Evolutionary conservation across 2,113 vertebrate genomes (phyloP), one percentile per base, ranked within the genome.

Genomic region (Picathartes gymnocephalus): DNA sequence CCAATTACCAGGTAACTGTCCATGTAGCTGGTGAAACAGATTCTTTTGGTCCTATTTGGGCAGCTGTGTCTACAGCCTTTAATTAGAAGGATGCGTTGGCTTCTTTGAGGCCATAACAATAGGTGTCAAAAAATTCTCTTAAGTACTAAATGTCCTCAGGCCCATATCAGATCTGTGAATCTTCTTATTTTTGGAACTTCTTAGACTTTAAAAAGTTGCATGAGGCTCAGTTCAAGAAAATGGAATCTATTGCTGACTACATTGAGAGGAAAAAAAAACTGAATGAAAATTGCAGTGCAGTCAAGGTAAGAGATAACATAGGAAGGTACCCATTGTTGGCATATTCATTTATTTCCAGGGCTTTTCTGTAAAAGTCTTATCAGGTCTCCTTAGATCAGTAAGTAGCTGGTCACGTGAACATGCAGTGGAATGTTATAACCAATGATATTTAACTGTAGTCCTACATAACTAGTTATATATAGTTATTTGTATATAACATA

Each of bases 121-220:
- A 42, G 24, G 10, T 25, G 25, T 64, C 56, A 37, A 24, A 85
- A 77, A 17, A n/a, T 78, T 64, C 11, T 58, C 33, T 33, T 40
- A 23, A 45, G 37, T 25, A 57, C 18, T 37, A 53, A 62, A 45
- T 6, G 45, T 83, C 31, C 28, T 48, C 47, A 58, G 27, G 13
- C 37, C 10, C 7, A 16, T 56, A 39, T 53, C 30, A 20, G 15
- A 24, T 74, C 18, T 17, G 13, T 86, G 23, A 87, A 33, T 47
- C 28, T 71, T 69, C 8, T 81, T 65, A 39, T 87, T 73, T 95
- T 81, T 76, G 76, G 35, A 81, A 57, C 77, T 81, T 19, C 80
- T 92, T 87, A 99, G 99, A 99, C 92, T 99, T 99, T 79, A 99
- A 98, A 92, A 99, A 98, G 95, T 95, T 99, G 68, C 99, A 99